Evolutionary conservation across 2,888 invertebrate species (phyloP).

Genomic region (Chrysomela aeneicollis): DNA sequence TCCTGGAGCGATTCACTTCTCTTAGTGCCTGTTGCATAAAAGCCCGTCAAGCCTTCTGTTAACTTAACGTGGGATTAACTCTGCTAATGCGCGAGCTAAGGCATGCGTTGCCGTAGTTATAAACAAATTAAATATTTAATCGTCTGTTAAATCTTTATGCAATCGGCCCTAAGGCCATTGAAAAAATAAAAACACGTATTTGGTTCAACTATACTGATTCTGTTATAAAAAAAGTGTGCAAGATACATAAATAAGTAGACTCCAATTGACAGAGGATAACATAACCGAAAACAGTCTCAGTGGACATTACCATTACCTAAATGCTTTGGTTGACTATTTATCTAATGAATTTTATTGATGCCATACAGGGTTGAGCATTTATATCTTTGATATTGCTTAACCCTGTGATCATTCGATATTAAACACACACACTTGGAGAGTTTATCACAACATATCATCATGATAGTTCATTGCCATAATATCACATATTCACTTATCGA

Average conservation of each 20-base stretch:
- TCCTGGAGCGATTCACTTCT: no score
- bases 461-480: not conserved
- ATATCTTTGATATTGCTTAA: not conserved
- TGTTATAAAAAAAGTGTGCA: not conserved
- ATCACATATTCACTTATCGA: not conserved
- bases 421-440: not conserved
- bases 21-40: no score
- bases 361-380: not conserved
- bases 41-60: no score
- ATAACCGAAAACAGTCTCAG: not conserved
- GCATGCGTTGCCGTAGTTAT: no score
- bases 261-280: not conserved
- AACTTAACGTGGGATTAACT: no score
- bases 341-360: not conserved
- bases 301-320: not conserved
- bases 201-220: no score
- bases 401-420: not conserved
- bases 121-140: no score
- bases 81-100: no score
- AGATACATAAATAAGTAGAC: not conserved
- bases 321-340: not conserved
- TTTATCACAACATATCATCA: not conserved
- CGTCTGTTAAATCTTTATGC: no score
- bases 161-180: no score
- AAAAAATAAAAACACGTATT: no score